phyloP scores from a whole-genome alignment of 2,113 vertebrate species.

The Microtus richardsoni region DNA sequence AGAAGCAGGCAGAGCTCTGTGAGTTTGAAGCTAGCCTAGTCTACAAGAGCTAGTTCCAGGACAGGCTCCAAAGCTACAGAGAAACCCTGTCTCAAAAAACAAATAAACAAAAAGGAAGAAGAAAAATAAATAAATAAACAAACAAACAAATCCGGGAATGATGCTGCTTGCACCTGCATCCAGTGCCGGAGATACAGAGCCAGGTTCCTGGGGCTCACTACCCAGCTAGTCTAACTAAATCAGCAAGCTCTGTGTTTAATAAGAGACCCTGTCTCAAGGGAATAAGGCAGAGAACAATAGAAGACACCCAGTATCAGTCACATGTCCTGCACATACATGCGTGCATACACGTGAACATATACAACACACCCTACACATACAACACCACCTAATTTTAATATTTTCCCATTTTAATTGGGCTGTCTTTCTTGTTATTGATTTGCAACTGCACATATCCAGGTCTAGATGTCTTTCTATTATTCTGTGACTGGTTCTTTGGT shows the following conservation, averaged over 20 bases:
- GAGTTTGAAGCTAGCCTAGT: no score
- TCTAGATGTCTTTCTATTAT: background rate
- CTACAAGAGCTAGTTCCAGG: no score
- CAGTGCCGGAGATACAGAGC: background rate
- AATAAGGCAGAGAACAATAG: background rate
- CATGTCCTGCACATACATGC: background rate
- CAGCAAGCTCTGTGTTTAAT: background rate
- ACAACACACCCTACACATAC: background rate
- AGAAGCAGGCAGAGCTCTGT: no score
- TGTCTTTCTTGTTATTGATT: slow-evolving; percentile 6
- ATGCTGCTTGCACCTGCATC: background rate
- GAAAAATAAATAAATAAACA: no score
- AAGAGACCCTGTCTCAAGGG: background rate
- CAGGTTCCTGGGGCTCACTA: background rate
- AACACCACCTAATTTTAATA: background rate
- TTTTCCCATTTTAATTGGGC: slow-evolving; percentile 2
- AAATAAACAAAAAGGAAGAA: no score
- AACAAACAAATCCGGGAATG: no score
- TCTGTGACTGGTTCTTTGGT: slow-evolving; percentile 17
- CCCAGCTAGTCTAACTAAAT: background rate
- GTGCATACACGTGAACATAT: background rate
- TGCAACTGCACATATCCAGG: background rate
- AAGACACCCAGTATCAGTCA: background rate
- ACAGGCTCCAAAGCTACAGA: no score
- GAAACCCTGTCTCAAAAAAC: no score